These are phyloP conservation scores for Orthosia incerta DNA, from an alignment of 2,888 invertebrate genomes.

Conservation along the genomic window DNA sequence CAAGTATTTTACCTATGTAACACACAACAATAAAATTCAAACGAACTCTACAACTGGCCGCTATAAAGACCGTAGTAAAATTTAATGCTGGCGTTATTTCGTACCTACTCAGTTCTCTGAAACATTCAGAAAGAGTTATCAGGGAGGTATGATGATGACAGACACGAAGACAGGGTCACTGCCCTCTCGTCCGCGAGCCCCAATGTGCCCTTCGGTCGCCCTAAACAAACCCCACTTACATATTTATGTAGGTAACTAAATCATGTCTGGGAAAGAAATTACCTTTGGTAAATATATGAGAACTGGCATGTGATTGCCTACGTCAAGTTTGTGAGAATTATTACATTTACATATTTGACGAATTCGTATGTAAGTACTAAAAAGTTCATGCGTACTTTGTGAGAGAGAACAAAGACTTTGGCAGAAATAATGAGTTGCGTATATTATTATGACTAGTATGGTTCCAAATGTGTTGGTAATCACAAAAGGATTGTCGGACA, in stretches of 20 bases:
- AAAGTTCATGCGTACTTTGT: conserved; percentile 13
- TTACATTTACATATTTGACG: conserved; percentile 28
- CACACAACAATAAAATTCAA: conserved; percentile 21
- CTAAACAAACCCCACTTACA: conserved; percentile 67
- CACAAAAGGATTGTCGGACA: background rate
- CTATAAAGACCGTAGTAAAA: conserved; percentile 29
- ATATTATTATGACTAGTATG: background rate
- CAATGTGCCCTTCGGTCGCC: conserved; percentile 71
- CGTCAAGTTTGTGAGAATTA: conserved; percentile 38
- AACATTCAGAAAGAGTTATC: conserved; percentile 51
- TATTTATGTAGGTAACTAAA: conserved; percentile 62
- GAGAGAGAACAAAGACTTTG: conserved; percentile 30
- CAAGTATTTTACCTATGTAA: background rate
- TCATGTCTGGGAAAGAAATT: conserved; percentile 58
- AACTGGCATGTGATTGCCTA: conserved; percentile 38
- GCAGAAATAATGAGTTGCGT: conserved; percentile 3
- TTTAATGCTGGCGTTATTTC: conserved; percentile 27
- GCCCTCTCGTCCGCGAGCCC: conserved; percentile 66
- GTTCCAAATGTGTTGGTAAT: background rate
- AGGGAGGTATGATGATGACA: conserved; percentile 48
- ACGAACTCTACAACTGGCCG: conserved; percentile 14
- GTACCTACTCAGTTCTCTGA: conserved; percentile 24
- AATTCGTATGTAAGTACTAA: conserved; percentile 24
- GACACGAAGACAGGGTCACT: conserved; percentile 66
- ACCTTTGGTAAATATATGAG: conserved; percentile 56